Base-by-base conservation (phyloP, 2,888 invertebrate genomes). In the Eurytoma adleriae region DNA sequence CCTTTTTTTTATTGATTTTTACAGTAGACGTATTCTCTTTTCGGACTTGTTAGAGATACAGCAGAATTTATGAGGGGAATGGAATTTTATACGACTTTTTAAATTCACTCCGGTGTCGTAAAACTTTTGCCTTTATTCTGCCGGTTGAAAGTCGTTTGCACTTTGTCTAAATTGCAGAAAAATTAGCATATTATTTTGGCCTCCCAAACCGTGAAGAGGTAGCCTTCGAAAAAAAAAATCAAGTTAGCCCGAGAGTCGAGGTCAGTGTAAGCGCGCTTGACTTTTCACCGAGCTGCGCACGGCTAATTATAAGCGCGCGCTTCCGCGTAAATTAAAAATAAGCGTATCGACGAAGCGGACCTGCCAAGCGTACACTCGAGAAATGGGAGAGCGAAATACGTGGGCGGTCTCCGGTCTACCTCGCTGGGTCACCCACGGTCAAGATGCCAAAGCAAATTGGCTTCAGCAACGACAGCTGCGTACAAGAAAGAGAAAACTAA, bases 251-350 rank as follows among this genome's bases (percentile, higher is more conserved):
- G 59, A 24, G 20, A 40, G 40, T 10, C 40, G 40, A 7, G 7
- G 1, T 40, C 7, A 40, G 40, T 10, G 40, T 30, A 16, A 30
- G 4, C 27, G 66, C 67, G 4, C 14, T 52, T 50, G 50, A 52
- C 67, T 48, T 20, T 52, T 18, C 18, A 48, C 30, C 30, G 16
- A 4, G 48, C 20, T 14, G 20, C 52, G 27, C 14, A 16, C 40
- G 7, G 62, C 68, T 73, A 78, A 78, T 78, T 78, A 78, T 73
- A 78, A 78, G 68, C 78, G n/a, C 56, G 20, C 14, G 75, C 84
- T 87, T 87, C 86, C 85, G 86, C 85, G 84, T 64, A 86, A 86
- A 88, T 88, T 87, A 52, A 78, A 78, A 73, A 73, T 73, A 73
- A 73, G 62, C 27, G 10, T 50, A 66, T 86, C 83, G 83, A 84